phyloP scores from a whole-genome alignment of 2,888 invertebrate species.

The Geophilus truncorum region DNA sequence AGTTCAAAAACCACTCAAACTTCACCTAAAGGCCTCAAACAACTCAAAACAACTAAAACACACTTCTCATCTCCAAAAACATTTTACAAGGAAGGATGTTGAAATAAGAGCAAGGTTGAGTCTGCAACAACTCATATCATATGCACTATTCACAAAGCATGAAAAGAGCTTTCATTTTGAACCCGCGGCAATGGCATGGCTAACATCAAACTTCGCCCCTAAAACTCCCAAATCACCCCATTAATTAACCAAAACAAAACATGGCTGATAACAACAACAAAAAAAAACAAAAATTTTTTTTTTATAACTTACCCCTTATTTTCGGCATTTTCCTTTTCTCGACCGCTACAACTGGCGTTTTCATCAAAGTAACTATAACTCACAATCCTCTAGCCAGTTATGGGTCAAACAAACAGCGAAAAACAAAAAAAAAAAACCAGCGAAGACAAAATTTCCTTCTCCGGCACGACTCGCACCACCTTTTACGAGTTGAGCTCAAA shows the following conservation, averaged over 20 bases:
- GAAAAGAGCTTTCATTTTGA: not conserved
- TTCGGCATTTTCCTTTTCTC: not conserved
- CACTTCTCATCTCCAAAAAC: too few species aligned
- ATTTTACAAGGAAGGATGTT: conserved; percentile 9
- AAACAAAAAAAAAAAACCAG: not conserved
- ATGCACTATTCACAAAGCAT: not conserved
- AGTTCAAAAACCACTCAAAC: too few species aligned
- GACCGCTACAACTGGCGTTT: not conserved
- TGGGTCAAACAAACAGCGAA: not conserved
- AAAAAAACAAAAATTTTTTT: not conserved
- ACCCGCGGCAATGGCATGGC: not conserved
- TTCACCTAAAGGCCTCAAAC: too few species aligned
- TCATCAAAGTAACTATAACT: not conserved
- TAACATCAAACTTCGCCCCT: not conserved
- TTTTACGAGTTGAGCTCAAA: not conserved
- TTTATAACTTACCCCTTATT: not conserved
- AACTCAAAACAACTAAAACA: too few species aligned
- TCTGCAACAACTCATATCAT: not conserved
- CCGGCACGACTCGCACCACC: not conserved
- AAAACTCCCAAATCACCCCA: not conserved
- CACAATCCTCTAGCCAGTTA: not conserved
- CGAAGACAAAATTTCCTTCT: not conserved
- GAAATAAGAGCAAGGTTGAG: conserved; percentile 19
- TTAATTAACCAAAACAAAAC: not conserved
- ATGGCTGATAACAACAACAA: not conserved